Evolutionary conservation across 2,113 vertebrate species (phyloP), one percentile per base, ranked within the genome.

Genomic region (Nothobranchius kuhntae): DNA sequence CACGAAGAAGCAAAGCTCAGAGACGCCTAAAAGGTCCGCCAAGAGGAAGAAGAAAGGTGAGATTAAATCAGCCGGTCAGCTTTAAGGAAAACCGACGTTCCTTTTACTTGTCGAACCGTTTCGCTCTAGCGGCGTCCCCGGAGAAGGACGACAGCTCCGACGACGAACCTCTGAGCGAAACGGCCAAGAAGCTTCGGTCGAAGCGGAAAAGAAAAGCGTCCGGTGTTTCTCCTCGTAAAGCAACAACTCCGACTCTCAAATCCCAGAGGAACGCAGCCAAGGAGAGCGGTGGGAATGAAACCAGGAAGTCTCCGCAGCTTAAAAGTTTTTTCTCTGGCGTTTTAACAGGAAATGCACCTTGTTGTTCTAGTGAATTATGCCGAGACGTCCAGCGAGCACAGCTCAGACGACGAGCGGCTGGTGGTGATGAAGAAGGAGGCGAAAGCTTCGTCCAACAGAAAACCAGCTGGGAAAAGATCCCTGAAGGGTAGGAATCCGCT

Each of bases 371-470:
- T 86, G 6, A 85, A 82, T 71, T 87, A 80, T 48, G 71, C 45
- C 11, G 80, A 86, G 42, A 58, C 67, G 0, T 78, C 84, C 38
- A 81, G 73, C 26, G 78, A 83, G 1, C 53, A 50, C n/a, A 67
- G 69, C 62, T 88, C 85, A 13, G 87, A 87, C 0, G 36, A 88
- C 17, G 80, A 86, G 54, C 59, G 52, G 0, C 67, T 68, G 56
- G 40, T 48, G 6, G 9, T 42, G 5, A 73, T 57, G 30, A 75
- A 1, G 51, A 85, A 60, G 40, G 61, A 6, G 24, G 58, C 60
- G 1, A 71, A 71, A 10, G 1, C 60, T 44, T 45, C 60, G 1
- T 1, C 38, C 15, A 64, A 35, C 13, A 77, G 65, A 46, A 82
- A 63, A 42, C 58, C 21, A 6, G 61, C 24, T 58, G 13, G 14